phyloP scores from a whole-genome alignment of 2,113 vertebrate species.

The Ophiodon elongatus region DNA sequence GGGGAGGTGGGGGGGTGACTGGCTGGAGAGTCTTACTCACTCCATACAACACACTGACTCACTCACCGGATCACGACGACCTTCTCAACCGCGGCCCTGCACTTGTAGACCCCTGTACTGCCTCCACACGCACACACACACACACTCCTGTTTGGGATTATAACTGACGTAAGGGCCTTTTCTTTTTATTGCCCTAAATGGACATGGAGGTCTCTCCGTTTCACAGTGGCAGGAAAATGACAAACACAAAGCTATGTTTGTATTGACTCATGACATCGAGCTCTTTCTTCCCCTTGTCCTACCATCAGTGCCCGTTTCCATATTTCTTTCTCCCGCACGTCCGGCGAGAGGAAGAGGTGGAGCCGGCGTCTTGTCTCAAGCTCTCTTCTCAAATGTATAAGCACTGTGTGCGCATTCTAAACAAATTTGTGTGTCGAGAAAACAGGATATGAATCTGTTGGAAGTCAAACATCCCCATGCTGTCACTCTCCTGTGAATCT shows the following conservation, averaged over 20 bases:
- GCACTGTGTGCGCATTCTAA: constrained; percentile 43
- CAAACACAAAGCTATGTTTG: constrained; percentile 47
- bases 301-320: constrained; percentile 19
- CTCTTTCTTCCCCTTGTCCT: constrained; percentile 25
- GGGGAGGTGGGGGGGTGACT: not conserved
- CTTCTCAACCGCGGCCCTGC: not conserved
- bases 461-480: not conserved
- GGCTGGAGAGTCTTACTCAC: constrained; percentile 59
- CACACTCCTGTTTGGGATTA: constrained; percentile 30
- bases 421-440: constrained; percentile 38
- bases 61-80: not conserved
- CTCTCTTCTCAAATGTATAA: constrained; percentile 31
- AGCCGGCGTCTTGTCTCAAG: constrained; percentile 25
- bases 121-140: constrained; percentile 21
- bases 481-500: constrained; percentile 14
- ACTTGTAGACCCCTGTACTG: constrained; percentile 13
- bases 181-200: constrained; percentile 48
- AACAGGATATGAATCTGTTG: constrained; percentile 65
- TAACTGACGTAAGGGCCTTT: constrained; percentile 39
- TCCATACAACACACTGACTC: constrained; percentile 39
- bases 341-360: constrained; percentile 62
- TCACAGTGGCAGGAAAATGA: constrained; percentile 50
- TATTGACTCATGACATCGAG: constrained; percentile 37
- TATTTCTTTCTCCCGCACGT: constrained; percentile 7
- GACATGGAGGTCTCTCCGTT: constrained; percentile 20